Evolutionary conservation across 2,888 invertebrate genomes (phyloP).

Genomic region (Athalia cordata): DNA sequence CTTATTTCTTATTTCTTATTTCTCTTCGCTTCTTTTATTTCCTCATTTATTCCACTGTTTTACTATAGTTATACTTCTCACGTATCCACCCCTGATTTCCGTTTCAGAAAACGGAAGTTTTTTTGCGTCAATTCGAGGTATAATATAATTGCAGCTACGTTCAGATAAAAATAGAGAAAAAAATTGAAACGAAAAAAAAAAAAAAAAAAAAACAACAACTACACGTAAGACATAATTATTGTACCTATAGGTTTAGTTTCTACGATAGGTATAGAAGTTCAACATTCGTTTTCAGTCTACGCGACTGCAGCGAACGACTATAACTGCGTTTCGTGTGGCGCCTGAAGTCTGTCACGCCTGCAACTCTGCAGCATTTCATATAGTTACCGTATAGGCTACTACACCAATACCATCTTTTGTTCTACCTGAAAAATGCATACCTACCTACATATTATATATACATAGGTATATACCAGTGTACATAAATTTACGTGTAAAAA

Average conservation of each 20-base stretch:
- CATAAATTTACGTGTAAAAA: neutral
- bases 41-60: neutral
- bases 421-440: neutral
- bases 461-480: neutral
- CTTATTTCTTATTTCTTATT: conserved; percentile 4
- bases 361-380: conserved; percentile 1
- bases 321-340: conserved; percentile 33
- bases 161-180: no score
- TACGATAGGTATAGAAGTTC: neutral
- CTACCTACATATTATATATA: neutral
- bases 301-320: conserved; percentile 1
- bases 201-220: no score
- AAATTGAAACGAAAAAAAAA: no score
- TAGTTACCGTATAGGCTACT: neutral
- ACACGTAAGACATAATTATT: no score
- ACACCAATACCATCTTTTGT: neutral
- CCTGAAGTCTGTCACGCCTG: conserved; percentile 38
- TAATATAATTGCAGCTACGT: neutral
- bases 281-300: neutral
- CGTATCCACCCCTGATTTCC: no score
- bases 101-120: neutral
- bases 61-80: no score
- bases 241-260: no score
- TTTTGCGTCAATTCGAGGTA: neutral
- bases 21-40: neutral